phyloP scores from a whole-genome alignment of 92 coral and sea anemone species.

The Phenganax marumi region DNA sequence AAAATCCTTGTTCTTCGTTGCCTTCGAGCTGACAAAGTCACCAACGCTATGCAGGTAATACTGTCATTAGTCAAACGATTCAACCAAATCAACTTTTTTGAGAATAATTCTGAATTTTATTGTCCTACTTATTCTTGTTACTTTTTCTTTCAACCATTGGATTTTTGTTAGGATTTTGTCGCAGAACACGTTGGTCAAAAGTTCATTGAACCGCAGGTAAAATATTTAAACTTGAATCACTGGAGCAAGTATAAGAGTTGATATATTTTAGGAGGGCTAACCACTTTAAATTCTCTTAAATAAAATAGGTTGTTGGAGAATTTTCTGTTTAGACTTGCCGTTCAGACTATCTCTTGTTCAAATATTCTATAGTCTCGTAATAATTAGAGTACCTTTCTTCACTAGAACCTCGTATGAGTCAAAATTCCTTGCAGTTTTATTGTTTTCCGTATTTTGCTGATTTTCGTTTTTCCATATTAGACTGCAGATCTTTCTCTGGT shows the following conservation, averaged over 20 bases:
- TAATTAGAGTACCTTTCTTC: too few relatives aligned
- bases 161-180: constrained; percentile 71
- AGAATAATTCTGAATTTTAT: neutral
- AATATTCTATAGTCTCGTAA: too few relatives aligned
- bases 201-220: constrained; percentile 97
- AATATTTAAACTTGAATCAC: neutral
- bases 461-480: constrained; percentile 34
- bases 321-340: too few relatives aligned
- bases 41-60: constrained; percentile 94
- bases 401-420: neutral
- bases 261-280: neutral
- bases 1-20: constrained; percentile 87
- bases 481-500: constrained; percentile 92
- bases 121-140: neutral
- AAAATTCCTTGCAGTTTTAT: neutral
- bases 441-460: neutral
- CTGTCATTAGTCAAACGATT: neutral
- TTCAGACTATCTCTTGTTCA: too few relatives aligned
- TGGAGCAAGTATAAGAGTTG: neutral
- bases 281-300: too few relatives aligned
- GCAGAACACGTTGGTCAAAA: constrained; percentile 92
- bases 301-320: too few relatives aligned
- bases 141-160: neutral
- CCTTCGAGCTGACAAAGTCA: constrained; percentile 87
- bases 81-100: neutral